phyloP scores from a whole-genome alignment of 2,113 vertebrate species.

The Platysternon megacephalum region DNA sequence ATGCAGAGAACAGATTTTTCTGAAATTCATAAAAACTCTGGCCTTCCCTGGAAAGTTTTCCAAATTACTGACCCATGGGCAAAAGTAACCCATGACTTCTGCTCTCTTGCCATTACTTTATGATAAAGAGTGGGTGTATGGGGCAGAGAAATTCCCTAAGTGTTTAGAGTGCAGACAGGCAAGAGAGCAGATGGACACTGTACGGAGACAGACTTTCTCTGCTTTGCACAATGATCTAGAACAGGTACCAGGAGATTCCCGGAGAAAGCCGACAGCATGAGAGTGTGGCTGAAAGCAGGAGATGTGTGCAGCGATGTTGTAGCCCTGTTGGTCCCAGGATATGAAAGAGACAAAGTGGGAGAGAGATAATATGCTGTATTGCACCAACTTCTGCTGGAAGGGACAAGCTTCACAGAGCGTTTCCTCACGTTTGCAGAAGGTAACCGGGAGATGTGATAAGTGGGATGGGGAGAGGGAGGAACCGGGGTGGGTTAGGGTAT shows the following conservation, averaged over 20 bases:
- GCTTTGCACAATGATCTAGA: not conserved
- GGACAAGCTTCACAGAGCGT: too few species aligned
- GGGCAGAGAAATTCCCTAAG: not conserved
- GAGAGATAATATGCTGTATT: not conserved
- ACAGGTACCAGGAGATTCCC: not conserved
- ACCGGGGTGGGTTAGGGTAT: accelerated
- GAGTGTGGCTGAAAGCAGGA: not conserved
- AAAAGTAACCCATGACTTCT: not conserved
- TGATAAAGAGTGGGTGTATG: not conserved
- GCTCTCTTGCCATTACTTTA: not conserved
- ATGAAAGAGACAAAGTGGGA: not conserved
- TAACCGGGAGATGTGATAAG: not conserved
- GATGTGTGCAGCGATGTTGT: not conserved
- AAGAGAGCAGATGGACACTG: not conserved
- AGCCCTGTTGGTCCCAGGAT: too few species aligned
- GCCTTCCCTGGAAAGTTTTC: not conserved
- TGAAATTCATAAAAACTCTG: not conserved
- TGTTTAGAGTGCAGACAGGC: not conserved
- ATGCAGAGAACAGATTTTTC: accelerated
- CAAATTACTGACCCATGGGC: not conserved
- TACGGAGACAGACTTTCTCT: not conserved
- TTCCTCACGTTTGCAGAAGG: too few species aligned
- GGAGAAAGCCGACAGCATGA: not conserved
- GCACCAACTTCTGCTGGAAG: not conserved
- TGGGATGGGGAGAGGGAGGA: too few species aligned